Base-by-base conservation (phyloP, 1,140 invertebrate species). In the Sitophilus oryzae region DNA sequence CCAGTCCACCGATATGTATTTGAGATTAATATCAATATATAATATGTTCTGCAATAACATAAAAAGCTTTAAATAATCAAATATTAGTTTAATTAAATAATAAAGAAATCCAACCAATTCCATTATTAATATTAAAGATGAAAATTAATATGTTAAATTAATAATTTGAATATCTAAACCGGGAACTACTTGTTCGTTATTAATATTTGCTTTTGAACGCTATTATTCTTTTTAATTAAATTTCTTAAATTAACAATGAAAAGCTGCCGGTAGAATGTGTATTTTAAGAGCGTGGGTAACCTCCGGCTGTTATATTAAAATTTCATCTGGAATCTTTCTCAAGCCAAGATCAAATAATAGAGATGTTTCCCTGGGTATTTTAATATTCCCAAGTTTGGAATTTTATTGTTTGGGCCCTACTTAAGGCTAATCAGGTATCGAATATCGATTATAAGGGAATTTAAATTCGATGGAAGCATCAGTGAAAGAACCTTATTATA, bases 281-380 rank as follows among this genome's bases (percentile, higher is more conserved):
- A 51, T 23, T 42, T 51, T 23, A 40, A 49, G 41, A 52, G 30
- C 25, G 14, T 36, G 53, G 46, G 44, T 55, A 55, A 49, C 46
- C 53, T 49, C 53, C 35, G 53, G 44, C 53, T 43, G 53, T 55
- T 55, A 48, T 55, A 55, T 55, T 55, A 49, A 49, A 55, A 55
- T 55, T 48, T 55, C 34, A 47, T 21, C 53, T 34, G 53, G 38
- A 45, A 50, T 42, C 53, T 40, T 15, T 48, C 36, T 37, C 36
- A 14, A 47, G 36, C 45, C 38, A 53, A 53, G 25, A 53, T 43
- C 51, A 49, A 49, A 55, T 55, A 55, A 55, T 55, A 49, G 53
- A 55, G 44, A 48, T 48, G 44, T 49, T 49, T 49, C 37, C 53
- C 30, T 55, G 21, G 53, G 48, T 55, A 55, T 55, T 55, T 55